Conservation (phyloP, 2,888 invertebrate genomes). For the Dysmachus trigonus region DNA sequence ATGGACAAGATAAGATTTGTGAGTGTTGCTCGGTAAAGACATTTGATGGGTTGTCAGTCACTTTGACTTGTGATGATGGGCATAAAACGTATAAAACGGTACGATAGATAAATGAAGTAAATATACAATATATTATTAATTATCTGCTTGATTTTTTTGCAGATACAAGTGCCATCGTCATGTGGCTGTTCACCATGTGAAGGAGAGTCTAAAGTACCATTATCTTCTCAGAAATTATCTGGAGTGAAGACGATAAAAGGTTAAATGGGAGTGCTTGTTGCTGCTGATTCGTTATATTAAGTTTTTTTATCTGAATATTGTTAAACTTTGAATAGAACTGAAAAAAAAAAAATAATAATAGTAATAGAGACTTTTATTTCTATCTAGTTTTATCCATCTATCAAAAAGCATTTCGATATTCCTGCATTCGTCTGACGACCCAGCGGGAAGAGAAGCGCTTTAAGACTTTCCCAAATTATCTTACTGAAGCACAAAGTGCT, state of each 20-base stretch:
- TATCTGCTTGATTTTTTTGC: not conserved
- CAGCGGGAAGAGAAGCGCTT: too few relatives aligned
- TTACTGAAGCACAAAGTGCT: too few relatives aligned
- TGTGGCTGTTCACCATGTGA: slow-evolving; percentile 29
- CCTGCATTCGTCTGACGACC: too few relatives aligned
- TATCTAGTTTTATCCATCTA: too few relatives aligned
- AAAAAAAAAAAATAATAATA: not conserved
- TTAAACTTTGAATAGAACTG: not conserved
- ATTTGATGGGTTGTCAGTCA: slow-evolving; percentile 57
- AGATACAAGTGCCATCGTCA: slow-evolving; percentile 18
- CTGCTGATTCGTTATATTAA: not conserved
- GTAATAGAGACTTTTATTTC: too few relatives aligned
- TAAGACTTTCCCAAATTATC: too few relatives aligned
- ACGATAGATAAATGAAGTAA: not conserved
- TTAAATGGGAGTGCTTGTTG: not conserved
- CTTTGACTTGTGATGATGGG: slow-evolving; percentile 66
- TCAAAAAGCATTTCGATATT: too few relatives aligned
- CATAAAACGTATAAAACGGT: slow-evolving; percentile 49
- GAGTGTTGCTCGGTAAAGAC: slow-evolving; percentile 68
- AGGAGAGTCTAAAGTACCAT: not conserved
- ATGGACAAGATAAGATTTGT: slow-evolving; percentile 69
- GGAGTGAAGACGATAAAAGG: not conserved
- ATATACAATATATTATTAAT: not conserved
- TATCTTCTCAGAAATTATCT: not conserved
- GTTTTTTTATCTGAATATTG: not conserved